phyloP scores from a whole-genome alignment of 2,888 invertebrate genomes.

The Leucoptera coffeella region DNA sequence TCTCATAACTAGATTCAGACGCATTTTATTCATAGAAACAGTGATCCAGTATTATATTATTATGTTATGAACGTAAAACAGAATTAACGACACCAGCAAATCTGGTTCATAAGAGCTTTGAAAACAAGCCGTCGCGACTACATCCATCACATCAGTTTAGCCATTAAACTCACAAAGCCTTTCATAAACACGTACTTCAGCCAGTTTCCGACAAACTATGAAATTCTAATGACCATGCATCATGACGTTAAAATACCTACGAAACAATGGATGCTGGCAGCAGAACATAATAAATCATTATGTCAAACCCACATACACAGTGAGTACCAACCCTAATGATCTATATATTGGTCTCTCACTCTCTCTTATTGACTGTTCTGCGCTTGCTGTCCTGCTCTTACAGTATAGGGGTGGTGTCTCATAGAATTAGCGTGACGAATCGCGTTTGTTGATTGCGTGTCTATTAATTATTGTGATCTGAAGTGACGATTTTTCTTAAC shows the following conservation, averaged over 20 bases:
- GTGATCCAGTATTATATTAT: too few species aligned
- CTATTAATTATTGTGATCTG: constrained; percentile 33
- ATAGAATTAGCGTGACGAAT: constrained; percentile 27
- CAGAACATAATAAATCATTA: constrained; percentile 55
- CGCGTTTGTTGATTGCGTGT: constrained; percentile 29
- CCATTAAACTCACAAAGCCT: constrained; percentile 37
- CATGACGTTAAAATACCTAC: constrained; percentile 44
- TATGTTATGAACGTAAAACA: too few species aligned
- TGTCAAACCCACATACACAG: constrained; percentile 36
- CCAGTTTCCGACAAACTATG: constrained; percentile 51
- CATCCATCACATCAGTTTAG: too few species aligned
- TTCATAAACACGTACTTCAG: constrained; percentile 15
- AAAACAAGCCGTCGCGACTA: too few species aligned
- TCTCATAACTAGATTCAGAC: too few species aligned
- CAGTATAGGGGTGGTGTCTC: constrained; percentile 1
- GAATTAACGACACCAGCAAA: too few species aligned
- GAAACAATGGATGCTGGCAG: constrained; percentile 45
- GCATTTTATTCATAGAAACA: too few species aligned
- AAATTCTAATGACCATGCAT: constrained; percentile 51
- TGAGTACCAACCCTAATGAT: constrained; percentile 4
- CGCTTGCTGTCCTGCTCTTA: neutral
- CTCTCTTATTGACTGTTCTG: constrained; percentile 2
- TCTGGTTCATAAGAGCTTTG: too few species aligned
- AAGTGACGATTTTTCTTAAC: too few species aligned
- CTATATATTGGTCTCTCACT: constrained; percentile 7